These are phyloP conservation scores for Chlamydotis undulata DNA, from an alignment of 2,113 vertebrate species.

Conservation along the genomic window DNA sequence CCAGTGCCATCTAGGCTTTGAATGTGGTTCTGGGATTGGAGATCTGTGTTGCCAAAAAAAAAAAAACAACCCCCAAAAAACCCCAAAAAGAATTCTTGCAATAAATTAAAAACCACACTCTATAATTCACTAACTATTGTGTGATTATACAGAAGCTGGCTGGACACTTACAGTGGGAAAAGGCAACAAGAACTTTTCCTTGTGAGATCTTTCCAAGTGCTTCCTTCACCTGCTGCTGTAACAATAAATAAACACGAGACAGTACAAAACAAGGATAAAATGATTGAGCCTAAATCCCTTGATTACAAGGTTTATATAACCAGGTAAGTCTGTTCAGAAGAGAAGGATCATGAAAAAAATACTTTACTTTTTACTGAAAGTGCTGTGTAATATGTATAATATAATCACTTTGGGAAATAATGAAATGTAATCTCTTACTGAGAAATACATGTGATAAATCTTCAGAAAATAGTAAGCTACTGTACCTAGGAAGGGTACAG, in stretches of 20 bases:
- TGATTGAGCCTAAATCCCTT: not conserved
- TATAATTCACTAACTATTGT: conserved; percentile 52
- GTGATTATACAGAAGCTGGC: conserved; percentile 44
- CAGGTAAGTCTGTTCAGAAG: not conserved
- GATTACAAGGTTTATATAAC: not conserved
- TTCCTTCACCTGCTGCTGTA: conserved; percentile 40
- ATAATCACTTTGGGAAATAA: not conserved
- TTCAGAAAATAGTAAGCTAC: conserved; percentile 38
- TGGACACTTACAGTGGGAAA: not conserved
- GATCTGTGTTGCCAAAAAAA: not conserved
- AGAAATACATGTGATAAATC: conserved; percentile 61
- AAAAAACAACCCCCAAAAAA: not conserved
- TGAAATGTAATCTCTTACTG: not conserved
- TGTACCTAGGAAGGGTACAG: conserved; percentile 47
- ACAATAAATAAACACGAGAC: conserved; percentile 10
- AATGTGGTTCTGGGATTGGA: not conserved
- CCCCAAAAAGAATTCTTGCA: not conserved
- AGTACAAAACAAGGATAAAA: not conserved
- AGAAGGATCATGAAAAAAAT: not conserved
- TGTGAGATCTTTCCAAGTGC: conserved; percentile 36
- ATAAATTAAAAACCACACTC: conserved; percentile 9
- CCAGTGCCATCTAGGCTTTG: conserved; percentile 1
- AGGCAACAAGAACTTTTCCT: conserved; percentile 13
- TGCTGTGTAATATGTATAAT: not conserved
- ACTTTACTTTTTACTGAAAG: not conserved